Base-by-base conservation (phyloP, 2,113 vertebrate species). In the Poeciliopsis turrubarensis region DNA sequence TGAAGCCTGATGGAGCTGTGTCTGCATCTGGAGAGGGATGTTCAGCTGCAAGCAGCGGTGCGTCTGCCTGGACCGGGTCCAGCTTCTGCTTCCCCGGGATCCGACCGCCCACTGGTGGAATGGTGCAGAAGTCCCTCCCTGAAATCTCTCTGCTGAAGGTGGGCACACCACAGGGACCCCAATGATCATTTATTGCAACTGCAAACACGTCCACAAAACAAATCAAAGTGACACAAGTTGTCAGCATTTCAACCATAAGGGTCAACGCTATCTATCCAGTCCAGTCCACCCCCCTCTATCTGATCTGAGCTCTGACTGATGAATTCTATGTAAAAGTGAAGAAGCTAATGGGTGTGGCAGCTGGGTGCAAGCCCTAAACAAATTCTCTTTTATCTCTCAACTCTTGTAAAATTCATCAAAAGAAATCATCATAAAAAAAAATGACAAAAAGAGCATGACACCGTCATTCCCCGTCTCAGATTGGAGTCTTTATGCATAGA, bases 41-140 rank as follows among this genome's bases (percentile, higher is more conserved):
- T 67, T 29, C 26, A 8, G 14, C 41, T 44, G 41, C 13, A 44
- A 44, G 14, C 13, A 44, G 41, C 14, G 25, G 34, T 29, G 17
- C 66, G 10, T 65, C 70, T 68, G 70, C 65, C 63, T 44, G 80
- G 75, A 73, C 67, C 75, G 57, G 64, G 44, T 90, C 71, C 87
- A 80, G 70, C 64, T 82, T 91, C 89, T 87, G 75, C 80, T 54
- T 79, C 84, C 62, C 65, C 32, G 67, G 72, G 77, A 70, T 64
- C 80, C 67, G 31, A 63, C 82, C 89, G 80, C 82, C 75, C 87
- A 77, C 80, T 88, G 89, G 88, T 86, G 87, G 72, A 83, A 87
- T 87, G 89, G 79, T 26, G 71, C 84, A 81, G 70, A 79, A 90
- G 89, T 88, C 92, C 90, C 87, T 92, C 90, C 89, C 90, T 86